Evolutionary conservation across 2,797 vertebrate genomes (phyloP).

Genomic region (Schizopygopsis malacanthus): DNA sequence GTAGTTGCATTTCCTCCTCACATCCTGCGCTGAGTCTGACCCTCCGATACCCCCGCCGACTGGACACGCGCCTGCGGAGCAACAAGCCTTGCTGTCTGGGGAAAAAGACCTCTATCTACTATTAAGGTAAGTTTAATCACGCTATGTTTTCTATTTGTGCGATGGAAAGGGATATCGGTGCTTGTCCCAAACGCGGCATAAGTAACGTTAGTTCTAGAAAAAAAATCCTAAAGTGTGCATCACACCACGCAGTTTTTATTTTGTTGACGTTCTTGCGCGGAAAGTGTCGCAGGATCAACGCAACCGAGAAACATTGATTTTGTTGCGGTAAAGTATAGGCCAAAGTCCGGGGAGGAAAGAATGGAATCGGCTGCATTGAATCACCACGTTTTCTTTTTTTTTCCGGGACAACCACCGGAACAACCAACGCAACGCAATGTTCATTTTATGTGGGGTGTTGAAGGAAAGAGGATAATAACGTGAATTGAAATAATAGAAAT

Average conservation of each 20-base stretch:
- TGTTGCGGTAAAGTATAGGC: constrained; percentile 1
- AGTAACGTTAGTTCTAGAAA: constrained; percentile 10
- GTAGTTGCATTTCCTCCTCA: constrained; percentile 36
- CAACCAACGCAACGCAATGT: neutral
- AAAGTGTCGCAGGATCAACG: neutral
- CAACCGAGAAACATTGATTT: neutral
- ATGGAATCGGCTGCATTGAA: neutral
- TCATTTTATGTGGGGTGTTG: neutral
- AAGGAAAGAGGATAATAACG: neutral
- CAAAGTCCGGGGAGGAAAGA: neutral
- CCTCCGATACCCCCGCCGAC: constrained; percentile 37
- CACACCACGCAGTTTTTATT: constrained; percentile 6
- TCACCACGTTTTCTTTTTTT: neutral
- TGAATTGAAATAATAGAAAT: neutral
- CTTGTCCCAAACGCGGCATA: constrained; percentile 10
- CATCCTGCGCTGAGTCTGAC: constrained; percentile 45
- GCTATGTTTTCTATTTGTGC: neutral
- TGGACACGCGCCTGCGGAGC: constrained; percentile 35
- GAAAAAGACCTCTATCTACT: neutral
- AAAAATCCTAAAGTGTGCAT: neutral
- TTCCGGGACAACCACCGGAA: neutral
- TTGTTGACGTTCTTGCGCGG: neutral
- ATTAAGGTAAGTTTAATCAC: constrained; percentile 4
- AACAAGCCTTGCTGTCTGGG: constrained; percentile 40
- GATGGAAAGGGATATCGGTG: neutral